Percentiles rank a stretch among this genome's conserved stretches.
Evolutionary conservation across 2,888 invertebrate species (phyloP).

Genomic region (Diarsia dahlii): DNA sequence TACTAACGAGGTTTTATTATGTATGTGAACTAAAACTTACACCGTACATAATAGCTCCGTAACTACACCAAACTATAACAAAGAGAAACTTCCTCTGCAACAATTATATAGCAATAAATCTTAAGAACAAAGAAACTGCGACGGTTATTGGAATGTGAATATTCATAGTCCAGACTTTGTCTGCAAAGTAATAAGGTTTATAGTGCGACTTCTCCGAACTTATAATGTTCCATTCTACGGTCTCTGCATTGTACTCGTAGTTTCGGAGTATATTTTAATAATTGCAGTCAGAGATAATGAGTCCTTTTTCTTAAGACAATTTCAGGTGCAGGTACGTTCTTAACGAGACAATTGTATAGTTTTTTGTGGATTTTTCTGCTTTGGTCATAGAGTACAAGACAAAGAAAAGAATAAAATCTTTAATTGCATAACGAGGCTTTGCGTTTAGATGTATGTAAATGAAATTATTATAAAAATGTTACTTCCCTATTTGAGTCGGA

Average conservation of each 20-base stretch:
- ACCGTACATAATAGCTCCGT: constrained; percentile 3
- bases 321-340: constrained; percentile 22
- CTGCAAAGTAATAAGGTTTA: constrained; percentile 69
- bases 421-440: no score
- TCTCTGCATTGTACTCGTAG: constrained; percentile 38
- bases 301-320: constrained; percentile 46
- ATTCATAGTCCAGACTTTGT: constrained; percentile 67
- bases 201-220: constrained; percentile 55
- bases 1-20: neutral
- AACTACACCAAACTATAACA: constrained; percentile 42
- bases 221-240: constrained; percentile 31
- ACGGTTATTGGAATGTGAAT: constrained; percentile 65
- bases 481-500: no score
- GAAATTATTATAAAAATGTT: no score
- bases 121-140: constrained; percentile 47
- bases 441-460: no score
- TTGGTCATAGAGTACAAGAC: neutral
- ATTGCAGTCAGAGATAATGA: constrained; percentile 51
- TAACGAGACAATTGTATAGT: constrained; percentile 48
- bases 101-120: constrained; percentile 50
- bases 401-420: neutral
- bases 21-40: neutral
- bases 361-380: neutral
- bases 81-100: constrained; percentile 44
- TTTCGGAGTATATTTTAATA: constrained; percentile 57